A percentile compares a stretch with the other conserved stretches of the same genome.
Conservation (phyloP, 2,797 vertebrate species). For the Tragelaphus eurycerus region DNA sequence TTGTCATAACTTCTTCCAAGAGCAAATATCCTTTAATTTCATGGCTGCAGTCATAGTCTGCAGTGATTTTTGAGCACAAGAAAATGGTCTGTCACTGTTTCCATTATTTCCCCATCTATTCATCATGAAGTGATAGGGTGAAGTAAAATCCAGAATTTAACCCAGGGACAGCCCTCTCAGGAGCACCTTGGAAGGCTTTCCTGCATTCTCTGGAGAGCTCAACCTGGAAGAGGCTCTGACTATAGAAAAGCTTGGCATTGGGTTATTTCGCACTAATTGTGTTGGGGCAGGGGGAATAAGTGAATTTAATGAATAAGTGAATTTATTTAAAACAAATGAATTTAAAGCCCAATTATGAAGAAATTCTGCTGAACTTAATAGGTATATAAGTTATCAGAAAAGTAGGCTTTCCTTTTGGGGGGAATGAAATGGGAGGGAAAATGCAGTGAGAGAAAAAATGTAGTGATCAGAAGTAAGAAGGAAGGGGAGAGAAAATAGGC, state of each 20-base stretch:
- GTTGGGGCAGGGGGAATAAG: accelerated
- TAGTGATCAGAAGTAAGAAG: accelerated
- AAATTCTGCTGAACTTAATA: neutral
- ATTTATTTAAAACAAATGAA: neutral
- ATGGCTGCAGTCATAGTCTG: neutral
- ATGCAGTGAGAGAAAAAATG: accelerated
- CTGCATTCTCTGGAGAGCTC: accelerated
- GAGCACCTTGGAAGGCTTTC: neutral
- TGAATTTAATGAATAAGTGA: neutral
- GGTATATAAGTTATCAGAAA: neutral
- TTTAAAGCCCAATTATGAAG: neutral
- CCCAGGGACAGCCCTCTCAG: accelerated
- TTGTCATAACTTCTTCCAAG: neutral
- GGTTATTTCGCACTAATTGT: neutral
- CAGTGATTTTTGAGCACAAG: neutral
- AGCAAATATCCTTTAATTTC: neutral
- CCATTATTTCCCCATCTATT: neutral
- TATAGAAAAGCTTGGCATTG: accelerated
- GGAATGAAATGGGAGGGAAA: neutral
- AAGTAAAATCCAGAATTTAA: accelerated
- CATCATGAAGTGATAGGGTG: neutral
- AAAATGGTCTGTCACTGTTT: neutral
- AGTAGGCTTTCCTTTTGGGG: accelerated
- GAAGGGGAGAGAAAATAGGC: accelerated
- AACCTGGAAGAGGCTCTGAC: accelerated